These are phyloP conservation scores for Mus caroli DNA, from an alignment of 2,797 vertebrate species.

Conservation along the genomic window DNA sequence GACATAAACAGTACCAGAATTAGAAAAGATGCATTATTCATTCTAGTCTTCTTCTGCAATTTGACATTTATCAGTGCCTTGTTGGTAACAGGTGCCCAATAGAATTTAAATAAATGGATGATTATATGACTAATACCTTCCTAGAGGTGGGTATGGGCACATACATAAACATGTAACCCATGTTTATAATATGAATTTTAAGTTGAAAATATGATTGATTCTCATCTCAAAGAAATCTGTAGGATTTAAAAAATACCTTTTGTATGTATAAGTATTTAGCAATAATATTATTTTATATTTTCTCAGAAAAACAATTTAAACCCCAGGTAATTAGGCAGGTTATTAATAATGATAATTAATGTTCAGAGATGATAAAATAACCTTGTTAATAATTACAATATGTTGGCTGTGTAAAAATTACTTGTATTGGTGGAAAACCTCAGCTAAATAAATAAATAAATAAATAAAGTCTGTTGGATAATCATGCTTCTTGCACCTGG, in stretches of 20 bases:
- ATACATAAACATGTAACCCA: neutral
- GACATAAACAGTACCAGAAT: neutral
- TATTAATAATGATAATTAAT: neutral
- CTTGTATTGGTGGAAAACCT: constrained; percentile 22
- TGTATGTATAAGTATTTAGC: neutral
- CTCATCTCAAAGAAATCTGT: neutral
- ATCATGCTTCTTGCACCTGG: neutral
- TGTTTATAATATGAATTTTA: constrained; percentile 11
- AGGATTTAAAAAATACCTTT: neutral
- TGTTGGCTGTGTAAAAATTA: neutral
- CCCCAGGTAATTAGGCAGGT: neutral
- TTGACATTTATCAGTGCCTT: neutral
- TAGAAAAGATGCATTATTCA: neutral
- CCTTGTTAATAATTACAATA: neutral
- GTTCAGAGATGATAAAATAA: constrained; percentile 20
- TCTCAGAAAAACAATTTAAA: constrained; percentile 45
- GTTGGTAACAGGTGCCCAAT: neutral
- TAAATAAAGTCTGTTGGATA: neutral
- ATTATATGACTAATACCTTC: neutral
- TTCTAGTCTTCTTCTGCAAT: neutral
- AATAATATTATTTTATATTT: constrained; percentile 31
- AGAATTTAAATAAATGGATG: neutral
- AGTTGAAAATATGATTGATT: neutral
- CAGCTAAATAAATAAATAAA: neutral
- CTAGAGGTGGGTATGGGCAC: neutral